Conservation (phyloP, 2,113 vertebrate genomes). For the Mobula birostris region DNA sequence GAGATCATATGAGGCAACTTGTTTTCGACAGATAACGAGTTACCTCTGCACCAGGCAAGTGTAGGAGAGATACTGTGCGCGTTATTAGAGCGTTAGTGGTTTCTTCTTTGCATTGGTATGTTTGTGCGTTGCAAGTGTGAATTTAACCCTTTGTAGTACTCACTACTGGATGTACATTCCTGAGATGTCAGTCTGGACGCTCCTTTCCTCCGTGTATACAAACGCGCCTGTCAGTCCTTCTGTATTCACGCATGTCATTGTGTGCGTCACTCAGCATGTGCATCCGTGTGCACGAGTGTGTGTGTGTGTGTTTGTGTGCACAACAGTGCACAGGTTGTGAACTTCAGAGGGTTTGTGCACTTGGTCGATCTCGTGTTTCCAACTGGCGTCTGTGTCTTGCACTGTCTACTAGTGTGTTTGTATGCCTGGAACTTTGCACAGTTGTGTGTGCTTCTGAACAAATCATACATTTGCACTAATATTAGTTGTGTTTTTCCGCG, state of each 20-base stretch:
- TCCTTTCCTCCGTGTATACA: neutral
- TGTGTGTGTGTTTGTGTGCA: neutral
- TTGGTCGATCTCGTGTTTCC: neutral
- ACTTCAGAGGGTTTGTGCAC: neutral
- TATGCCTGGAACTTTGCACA: too few species aligned
- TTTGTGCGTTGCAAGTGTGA: neutral
- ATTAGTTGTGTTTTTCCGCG: neutral
- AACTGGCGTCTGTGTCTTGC: neutral
- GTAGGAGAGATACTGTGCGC: neutral
- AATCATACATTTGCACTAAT: neutral
- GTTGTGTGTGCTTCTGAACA: neutral
- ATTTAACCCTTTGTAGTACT: neutral
- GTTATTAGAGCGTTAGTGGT: neutral
- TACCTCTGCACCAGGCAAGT: neutral
- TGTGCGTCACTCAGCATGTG: neutral
- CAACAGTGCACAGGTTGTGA: neutral
- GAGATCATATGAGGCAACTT: neutral
- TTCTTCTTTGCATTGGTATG: neutral
- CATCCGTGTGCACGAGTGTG: neutral
- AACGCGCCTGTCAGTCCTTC: neutral
- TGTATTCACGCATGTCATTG: neutral
- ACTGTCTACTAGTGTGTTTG: neutral
- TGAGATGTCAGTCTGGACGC: neutral
- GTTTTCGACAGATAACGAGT: neutral
- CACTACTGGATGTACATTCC: neutral